phyloP scores from a whole-genome alignment of 2,797 vertebrate genomes.

The Sciurus vulgaris region DNA sequence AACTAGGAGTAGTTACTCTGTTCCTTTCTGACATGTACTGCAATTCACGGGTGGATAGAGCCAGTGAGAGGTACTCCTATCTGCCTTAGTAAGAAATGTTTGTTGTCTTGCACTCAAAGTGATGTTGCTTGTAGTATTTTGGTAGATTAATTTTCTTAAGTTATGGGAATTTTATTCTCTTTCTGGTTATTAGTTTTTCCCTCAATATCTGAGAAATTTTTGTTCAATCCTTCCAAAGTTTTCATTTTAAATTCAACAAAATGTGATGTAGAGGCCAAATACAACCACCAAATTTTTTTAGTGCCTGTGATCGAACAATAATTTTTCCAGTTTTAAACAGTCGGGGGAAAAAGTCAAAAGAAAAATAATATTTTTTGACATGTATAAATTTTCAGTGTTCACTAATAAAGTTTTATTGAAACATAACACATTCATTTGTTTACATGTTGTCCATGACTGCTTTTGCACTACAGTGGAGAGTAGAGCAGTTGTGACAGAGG shows the following conservation, averaged over 20 bases:
- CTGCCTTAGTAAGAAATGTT: neutral
- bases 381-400: neutral
- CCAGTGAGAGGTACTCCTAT: neutral
- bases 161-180: neutral
- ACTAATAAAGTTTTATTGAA: neutral
- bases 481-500: neutral
- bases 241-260: slow-evolving; percentile 30
- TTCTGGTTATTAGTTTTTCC: neutral
- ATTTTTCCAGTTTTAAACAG: neutral
- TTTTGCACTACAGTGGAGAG: neutral
- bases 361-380: neutral
- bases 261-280: neutral
- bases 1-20: neutral
- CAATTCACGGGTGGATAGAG: neutral
- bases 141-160: neutral
- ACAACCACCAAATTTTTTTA: neutral
- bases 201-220: neutral
- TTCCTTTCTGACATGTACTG: neutral
- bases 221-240: neutral
- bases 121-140: neutral
- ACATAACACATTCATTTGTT: neutral
- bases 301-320: neutral
- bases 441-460: neutral
- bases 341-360: neutral
- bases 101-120: neutral